phyloP scores from a whole-genome alignment of 2,797 vertebrate species.

The Hemitrygon akajei region DNA sequence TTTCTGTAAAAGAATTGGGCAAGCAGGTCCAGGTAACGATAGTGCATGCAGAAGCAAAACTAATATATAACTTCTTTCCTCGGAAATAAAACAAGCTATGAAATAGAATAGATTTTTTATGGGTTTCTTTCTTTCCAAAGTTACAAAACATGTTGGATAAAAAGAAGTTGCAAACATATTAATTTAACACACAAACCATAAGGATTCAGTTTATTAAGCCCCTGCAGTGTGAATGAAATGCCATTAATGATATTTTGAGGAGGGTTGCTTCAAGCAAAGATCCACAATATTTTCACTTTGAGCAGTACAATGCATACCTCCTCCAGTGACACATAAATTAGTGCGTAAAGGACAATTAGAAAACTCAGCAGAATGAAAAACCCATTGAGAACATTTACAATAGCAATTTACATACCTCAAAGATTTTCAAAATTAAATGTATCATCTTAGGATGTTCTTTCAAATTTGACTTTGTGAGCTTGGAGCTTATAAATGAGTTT shows the following conservation, averaged over 20 bases:
- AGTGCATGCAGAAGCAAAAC: neutral
- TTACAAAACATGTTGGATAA: neutral
- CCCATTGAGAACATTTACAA: neutral
- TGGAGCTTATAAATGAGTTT: neutral
- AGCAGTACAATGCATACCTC: neutral
- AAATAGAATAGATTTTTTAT: neutral
- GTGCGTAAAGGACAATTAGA: neutral
- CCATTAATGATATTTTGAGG: neutral
- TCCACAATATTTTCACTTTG: neutral
- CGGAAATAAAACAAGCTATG: neutral
- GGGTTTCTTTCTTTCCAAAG: neutral
- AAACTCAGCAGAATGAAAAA: neutral
- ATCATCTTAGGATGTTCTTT: too few species aligned
- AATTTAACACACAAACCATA: neutral
- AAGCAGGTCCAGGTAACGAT: neutral
- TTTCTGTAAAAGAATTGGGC: neutral
- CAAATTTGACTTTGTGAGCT: neutral
- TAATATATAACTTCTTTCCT: neutral
- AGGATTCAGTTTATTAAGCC: neutral
- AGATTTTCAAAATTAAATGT: neutral
- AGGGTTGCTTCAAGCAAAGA: slow-evolving; percentile 8
- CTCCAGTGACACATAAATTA: neutral
- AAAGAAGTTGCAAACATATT: neutral
- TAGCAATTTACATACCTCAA: neutral
- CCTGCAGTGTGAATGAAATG: neutral